Base-by-base conservation (phyloP, 92 coral and sea anemone species). In the Phenganax marumi region DNA sequence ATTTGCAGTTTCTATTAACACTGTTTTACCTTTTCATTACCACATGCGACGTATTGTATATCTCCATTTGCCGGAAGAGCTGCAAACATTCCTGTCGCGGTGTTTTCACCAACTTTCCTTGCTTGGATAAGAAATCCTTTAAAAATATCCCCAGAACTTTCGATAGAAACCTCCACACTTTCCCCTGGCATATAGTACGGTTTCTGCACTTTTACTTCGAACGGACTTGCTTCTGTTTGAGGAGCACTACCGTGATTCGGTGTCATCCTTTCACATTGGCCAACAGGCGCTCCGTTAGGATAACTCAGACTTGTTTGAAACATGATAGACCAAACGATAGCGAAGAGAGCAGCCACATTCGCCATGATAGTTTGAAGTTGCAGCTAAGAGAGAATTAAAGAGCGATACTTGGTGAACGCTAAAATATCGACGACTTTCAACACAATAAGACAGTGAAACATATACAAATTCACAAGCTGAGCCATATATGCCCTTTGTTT, bases 71-170 rank as follows among this genome's bases (percentile, higher is more conserved):
- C 48, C 7, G 48, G 75, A 69, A 13, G 46, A 69, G 33, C 51
- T 12, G 75, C n/a, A 48, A 69, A 69, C 33, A 47, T 69, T 26
- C 75, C 75, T 14, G 48, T 69, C 75, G 75, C 49, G 0, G 46
- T 10, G 18, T 69, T 26, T 43, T 23, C 48, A 3, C 75, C 75
- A 21, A 69, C 75, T 17, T 23, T n/a, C 51, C 75, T 69, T 69
- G 75, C 75, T 26, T 69, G 75, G 48, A 69, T 47, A 17, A 69
- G 48, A 21, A 23, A 26, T 10, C 75, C 75, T 69, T 21, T 21
- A 43, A 69, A 23, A 14, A 17, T 10, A 69, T 69, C 75, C 3
- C 48, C 12, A 8, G 75, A 69, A 17, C 75, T 26, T 69, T 26
- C 47, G 12, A 69, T 69, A 12, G 49, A 23, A 47, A 69, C 75